Evolutionary conservation across 2,113 vertebrate genomes (phyloP).

Genomic region (Grammatotria lemairii): DNA sequence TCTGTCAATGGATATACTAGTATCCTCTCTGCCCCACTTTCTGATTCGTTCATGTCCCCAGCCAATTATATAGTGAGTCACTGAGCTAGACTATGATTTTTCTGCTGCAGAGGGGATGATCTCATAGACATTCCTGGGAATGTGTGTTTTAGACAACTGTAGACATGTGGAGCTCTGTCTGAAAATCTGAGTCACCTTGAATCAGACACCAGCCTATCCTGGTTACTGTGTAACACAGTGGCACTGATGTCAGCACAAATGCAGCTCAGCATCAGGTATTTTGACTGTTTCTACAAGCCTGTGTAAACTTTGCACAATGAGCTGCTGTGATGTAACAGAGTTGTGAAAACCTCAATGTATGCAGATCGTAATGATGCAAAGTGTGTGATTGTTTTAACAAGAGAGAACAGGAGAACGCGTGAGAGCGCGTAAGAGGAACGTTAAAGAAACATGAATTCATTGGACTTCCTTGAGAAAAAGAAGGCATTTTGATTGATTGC

Average conservation of each 20-base stretch:
- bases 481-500: background rate
- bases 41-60: slow-evolving; percentile 12
- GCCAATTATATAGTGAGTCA: slow-evolving; percentile 29
- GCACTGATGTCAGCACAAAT: background rate
- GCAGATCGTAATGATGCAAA: background rate
- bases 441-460: background rate
- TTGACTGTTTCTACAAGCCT: background rate
- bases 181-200: slow-evolving; percentile 37
- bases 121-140: slow-evolving; percentile 49
- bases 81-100: background rate
- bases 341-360: background rate
- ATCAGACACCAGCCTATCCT: background rate
- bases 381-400: background rate
- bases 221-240: background rate
- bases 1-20: slow-evolving; percentile 2
- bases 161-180: slow-evolving; percentile 15
- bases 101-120: slow-evolving; percentile 22
- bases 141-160: slow-evolving; percentile 22
- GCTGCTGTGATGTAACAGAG: background rate
- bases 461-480: background rate
- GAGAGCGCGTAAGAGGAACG: background rate
- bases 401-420: background rate
- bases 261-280: background rate
- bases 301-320: background rate
- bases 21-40: slow-evolving; percentile 5